These are phyloP conservation scores for Eleginops maclovinus DNA, from an alignment of 2,113 vertebrate genomes.

Conservation along the genomic window DNA sequence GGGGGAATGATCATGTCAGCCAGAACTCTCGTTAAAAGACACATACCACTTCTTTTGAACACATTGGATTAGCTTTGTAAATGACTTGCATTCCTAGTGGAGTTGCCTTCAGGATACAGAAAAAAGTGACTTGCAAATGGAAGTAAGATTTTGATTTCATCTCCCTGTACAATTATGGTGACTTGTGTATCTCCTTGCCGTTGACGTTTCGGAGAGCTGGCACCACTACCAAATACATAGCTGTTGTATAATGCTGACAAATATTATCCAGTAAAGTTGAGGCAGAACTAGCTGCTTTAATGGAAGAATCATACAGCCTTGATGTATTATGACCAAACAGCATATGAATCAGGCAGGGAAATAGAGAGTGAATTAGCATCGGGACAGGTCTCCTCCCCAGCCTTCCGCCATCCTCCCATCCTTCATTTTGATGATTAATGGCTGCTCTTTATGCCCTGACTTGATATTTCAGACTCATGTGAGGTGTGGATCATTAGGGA, in stretches of 20 bases:
- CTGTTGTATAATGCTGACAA: slow-evolving; percentile 60
- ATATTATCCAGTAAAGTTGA: slow-evolving; percentile 55
- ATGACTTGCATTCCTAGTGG: slow-evolving; percentile 60
- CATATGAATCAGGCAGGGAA: slow-evolving; percentile 76
- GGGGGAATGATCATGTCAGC: slow-evolving; percentile 74
- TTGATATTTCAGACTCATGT: slow-evolving; percentile 82
- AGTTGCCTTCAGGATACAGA: slow-evolving; percentile 61
- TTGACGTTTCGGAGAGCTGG: slow-evolving; percentile 50
- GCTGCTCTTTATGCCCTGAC: slow-evolving; percentile 78
- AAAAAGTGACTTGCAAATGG: slow-evolving; percentile 42
- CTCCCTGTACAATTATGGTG: slow-evolving; percentile 20
- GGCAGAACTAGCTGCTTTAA: slow-evolving; percentile 61
- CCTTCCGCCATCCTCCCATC: slow-evolving; percentile 69
- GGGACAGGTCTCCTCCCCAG: slow-evolving; percentile 69
- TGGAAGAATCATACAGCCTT: slow-evolving; percentile 73
- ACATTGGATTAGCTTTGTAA: slow-evolving; percentile 76
- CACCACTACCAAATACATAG: slow-evolving; percentile 47
- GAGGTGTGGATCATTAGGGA: slow-evolving; percentile 82
- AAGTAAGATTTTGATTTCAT: slow-evolving; percentile 49
- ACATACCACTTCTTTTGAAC: slow-evolving; percentile 71
- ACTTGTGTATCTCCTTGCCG: slow-evolving; percentile 31
- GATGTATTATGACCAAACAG: slow-evolving; percentile 75
- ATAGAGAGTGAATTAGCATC: slow-evolving; percentile 77
- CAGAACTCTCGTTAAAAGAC: slow-evolving; percentile 66
- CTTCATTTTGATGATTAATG: slow-evolving; percentile 82